Evolutionary conservation across 1,140 invertebrate genomes (phyloP).

Genomic region (Drosophila nikananu): DNA sequence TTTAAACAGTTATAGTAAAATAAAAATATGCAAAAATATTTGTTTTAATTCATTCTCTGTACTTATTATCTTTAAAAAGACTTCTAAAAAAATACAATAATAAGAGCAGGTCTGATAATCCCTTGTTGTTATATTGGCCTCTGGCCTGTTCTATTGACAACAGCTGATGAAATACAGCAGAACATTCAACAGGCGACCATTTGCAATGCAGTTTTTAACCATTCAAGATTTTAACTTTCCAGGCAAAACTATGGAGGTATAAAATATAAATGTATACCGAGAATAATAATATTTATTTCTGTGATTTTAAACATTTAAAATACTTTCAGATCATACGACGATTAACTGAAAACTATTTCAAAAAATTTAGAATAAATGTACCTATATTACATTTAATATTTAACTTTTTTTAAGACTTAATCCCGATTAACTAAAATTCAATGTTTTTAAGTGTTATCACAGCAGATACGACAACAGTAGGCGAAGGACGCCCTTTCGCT

Average conservation of each 20-base stretch:
- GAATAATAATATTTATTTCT: not conserved
- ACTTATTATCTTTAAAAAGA: not conserved
- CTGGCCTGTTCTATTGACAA: not conserved
- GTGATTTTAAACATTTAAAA: not conserved
- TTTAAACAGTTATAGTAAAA: not conserved
- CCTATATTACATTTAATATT: not conserved
- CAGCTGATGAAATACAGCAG: not conserved
- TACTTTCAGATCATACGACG: not conserved
- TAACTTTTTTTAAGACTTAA: not conserved
- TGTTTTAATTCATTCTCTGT: not conserved
- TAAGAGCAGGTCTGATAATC: not conserved
- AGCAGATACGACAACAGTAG: slow-evolving; percentile 2
- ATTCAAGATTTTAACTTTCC: not conserved
- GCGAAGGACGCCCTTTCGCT: not conserved
- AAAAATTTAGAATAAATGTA: not conserved
- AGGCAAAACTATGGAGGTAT: fast-evolving
- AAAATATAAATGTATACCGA: not conserved
- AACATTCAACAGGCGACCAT: slow-evolving; percentile 8
- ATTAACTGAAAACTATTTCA: not conserved
- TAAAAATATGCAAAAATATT: not conserved
- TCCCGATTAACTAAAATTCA: not conserved
- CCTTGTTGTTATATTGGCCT: not conserved
- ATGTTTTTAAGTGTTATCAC: not conserved
- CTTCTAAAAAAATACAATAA: too few species aligned
- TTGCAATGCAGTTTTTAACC: not conserved